Percentiles rank a stretch among this genome's conserved stretches.
Conservation (phyloP, 2,797 vertebrate species). For the Enteromius afrohamiltoni region DNA sequence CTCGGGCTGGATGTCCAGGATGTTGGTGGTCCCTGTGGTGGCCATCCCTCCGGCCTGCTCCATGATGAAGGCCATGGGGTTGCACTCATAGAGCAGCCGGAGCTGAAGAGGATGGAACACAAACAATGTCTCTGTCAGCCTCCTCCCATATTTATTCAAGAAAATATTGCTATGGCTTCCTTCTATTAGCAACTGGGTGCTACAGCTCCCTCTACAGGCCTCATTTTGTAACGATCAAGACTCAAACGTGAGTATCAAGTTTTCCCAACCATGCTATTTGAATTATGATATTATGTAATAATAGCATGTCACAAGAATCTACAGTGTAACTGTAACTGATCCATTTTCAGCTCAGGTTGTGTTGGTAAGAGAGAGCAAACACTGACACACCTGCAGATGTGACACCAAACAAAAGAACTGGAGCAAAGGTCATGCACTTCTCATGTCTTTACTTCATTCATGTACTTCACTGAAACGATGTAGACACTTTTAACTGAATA, state of each 20-base stretch:
- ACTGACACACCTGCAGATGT: constrained; percentile 5
- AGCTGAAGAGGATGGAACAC: constrained; percentile 74
- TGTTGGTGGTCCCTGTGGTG: constrained; percentile 83
- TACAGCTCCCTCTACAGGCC: constrained; percentile 19
- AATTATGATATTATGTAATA: background rate
- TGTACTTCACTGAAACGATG: background rate
- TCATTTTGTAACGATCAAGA: background rate
- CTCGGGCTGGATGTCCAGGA: constrained; percentile 91
- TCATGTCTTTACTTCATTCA: background rate
- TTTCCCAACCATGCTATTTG: constrained; percentile 1
- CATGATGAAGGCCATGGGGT: constrained; percentile 94
- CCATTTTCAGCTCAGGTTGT: background rate
- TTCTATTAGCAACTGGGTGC: background rate
- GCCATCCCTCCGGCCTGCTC: constrained; percentile 94
- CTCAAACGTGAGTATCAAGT: background rate
- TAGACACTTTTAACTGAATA: background rate
- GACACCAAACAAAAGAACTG: constrained; percentile 15
- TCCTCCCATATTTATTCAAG: background rate
- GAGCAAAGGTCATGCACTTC: background rate
- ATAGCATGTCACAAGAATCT: background rate
- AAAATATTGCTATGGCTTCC: background rate
- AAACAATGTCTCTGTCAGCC: background rate
- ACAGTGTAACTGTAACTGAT: background rate
- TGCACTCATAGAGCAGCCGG: constrained; percentile 92
- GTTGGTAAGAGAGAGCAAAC: background rate